These are phyloP conservation scores for Thripadectes ignobilis DNA, from an alignment of 2,797 vertebrate species.

Conservation along the genomic window DNA sequence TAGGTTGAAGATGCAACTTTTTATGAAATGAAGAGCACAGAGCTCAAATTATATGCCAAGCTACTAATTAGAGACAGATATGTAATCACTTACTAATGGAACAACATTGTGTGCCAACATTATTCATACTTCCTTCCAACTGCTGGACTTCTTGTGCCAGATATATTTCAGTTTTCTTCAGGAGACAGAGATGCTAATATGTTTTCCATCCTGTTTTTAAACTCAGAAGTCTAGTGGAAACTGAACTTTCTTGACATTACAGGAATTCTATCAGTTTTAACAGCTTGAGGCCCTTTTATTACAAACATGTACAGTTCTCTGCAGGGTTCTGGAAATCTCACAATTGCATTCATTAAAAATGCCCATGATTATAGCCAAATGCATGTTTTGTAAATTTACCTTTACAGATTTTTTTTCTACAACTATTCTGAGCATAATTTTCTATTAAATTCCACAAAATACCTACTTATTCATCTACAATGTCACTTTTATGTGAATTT, in stretches of 20 bases:
- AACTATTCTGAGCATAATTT: constrained; percentile 46
- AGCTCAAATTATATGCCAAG: constrained; percentile 38
- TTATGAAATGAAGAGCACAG: background rate
- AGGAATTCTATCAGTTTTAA: constrained; percentile 76
- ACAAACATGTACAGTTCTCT: constrained; percentile 65
- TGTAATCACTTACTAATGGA: constrained; percentile 19
- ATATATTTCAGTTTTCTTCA: constrained; percentile 68
- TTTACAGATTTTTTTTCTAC: constrained; percentile 49
- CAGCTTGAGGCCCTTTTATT: constrained; percentile 74
- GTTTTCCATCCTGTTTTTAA: constrained; percentile 69
- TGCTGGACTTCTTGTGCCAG: constrained; percentile 49
- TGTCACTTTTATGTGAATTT: constrained; percentile 17
- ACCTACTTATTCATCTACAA: constrained; percentile 48
- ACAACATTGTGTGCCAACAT: constrained; percentile 52
- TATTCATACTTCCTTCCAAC: constrained; percentile 62
- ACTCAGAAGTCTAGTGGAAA: constrained; percentile 58
- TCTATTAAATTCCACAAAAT: constrained; percentile 49
- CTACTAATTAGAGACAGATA: constrained; percentile 57
- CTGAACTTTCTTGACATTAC: constrained; percentile 71
- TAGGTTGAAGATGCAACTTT: background rate
- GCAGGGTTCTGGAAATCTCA: constrained; percentile 64
- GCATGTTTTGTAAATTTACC: constrained; percentile 32
- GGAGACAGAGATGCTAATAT: constrained; percentile 46
- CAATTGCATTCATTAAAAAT: constrained; percentile 70
- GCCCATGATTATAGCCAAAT: constrained; percentile 51